Evolutionary conservation across 2,113 vertebrate species (phyloP).

Genomic region (Octodon degus): DNA sequence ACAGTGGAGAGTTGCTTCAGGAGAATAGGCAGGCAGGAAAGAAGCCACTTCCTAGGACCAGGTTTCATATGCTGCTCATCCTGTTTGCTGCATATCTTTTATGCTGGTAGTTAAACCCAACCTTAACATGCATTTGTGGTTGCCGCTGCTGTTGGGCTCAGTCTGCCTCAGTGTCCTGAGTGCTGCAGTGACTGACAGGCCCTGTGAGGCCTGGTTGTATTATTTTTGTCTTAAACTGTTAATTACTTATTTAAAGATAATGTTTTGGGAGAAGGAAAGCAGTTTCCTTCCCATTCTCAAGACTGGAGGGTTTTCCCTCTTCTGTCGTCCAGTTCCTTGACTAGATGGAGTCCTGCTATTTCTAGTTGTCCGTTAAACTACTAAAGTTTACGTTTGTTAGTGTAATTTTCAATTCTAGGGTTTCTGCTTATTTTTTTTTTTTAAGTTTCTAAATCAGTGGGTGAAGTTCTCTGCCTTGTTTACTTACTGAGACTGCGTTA

Average conservation of each 20-base stretch:
- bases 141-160: neutral
- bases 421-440: neutral
- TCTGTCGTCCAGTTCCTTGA: neutral
- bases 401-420: neutral
- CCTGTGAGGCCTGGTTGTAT: neutral
- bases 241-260: neutral
- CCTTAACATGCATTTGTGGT: no score
- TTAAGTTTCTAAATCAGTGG: neutral
- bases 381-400: neutral
- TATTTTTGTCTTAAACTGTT: neutral
- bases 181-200: neutral
- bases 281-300: neutral
- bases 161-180: neutral
- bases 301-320: neutral
- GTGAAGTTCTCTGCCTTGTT: neutral
- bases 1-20: neutral
- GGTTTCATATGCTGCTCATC: neutral
- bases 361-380: neutral
- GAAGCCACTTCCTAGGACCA: no score
- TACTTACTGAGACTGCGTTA: neutral
- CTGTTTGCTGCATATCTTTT: neutral
- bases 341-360: no score
- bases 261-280: neutral
- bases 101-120: rapidly evolving
- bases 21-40: neutral